Percentiles rank a stretch among this genome's conserved stretches.
These are phyloP conservation scores for Gymnocephalus cernua DNA, from an alignment of 2,113 vertebrate genomes.

Conservation along the genomic window DNA sequence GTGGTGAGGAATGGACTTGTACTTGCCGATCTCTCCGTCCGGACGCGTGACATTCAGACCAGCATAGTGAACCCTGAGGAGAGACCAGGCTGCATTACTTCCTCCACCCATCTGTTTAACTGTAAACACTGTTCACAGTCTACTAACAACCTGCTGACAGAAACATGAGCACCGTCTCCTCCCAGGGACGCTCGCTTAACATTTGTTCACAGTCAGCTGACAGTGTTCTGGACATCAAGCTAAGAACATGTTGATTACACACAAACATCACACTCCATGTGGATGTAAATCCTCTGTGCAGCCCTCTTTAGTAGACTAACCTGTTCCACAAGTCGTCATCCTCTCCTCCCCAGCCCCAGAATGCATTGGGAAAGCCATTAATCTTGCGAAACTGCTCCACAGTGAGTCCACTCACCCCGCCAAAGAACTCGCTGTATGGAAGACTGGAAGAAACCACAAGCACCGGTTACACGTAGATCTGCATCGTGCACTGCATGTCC, in stretches of 20 bases:
- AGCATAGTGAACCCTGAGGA: slow-evolving; percentile 89
- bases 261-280: no score
- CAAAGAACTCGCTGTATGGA: slow-evolving; percentile 95
- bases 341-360: slow-evolving; percentile 98
- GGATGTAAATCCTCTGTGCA: no score
- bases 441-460: slow-evolving; percentile 82
- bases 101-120: no score
- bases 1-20: slow-evolving; percentile 97
- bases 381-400: slow-evolving; percentile 95
- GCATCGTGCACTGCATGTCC: no score
- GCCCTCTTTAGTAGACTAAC: slow-evolving; percentile 69
- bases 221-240: no score
- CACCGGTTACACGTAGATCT: not conserved
- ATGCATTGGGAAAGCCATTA: slow-evolving; percentile 96
- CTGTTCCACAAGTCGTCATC: slow-evolving; percentile 98
- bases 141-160: no score
- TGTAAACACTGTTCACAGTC: no score
- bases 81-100: not conserved
- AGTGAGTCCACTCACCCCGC: slow-evolving; percentile 94
- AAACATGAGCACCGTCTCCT: no score
- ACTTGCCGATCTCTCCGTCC: slow-evolving; percentile 94
- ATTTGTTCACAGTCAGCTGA: no score
- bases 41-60: slow-evolving; percentile 93
- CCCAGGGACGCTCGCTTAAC: no score
- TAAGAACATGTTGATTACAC: no score